These are phyloP conservation scores for Trogon melanurus DNA, from an alignment of 2,113 vertebrate species.

Conservation along the genomic window DNA sequence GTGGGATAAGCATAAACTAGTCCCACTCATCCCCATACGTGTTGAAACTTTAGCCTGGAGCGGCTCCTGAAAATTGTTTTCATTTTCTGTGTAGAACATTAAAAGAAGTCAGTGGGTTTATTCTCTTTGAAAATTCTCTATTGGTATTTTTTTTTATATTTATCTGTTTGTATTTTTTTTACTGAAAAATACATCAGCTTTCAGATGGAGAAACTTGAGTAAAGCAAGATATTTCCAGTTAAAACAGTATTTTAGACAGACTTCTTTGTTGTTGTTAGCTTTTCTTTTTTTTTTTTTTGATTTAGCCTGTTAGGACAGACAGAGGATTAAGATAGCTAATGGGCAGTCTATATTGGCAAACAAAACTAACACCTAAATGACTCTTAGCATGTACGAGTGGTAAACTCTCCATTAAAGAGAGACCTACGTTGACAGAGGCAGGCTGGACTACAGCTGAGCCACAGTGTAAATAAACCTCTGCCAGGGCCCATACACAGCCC, in stretches of 20 bases:
- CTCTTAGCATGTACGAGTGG: not conserved
- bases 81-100: not conserved
- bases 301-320: not conserved
- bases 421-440: not conserved
- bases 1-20: not conserved
- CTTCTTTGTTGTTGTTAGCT: too few species aligned
- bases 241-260: not conserved
- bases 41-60: not conserved
- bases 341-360: constrained; percentile 6
- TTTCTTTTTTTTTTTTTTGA: not conserved
- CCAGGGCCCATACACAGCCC: not conserved
- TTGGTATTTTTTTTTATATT: not conserved
- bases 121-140: not conserved
- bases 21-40: not conserved
- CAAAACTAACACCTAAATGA: not conserved
- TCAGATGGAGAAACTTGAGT: not conserved
- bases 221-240: not conserved
- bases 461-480: constrained; percentile 41
- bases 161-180: not conserved
- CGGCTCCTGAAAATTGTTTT: not conserved
- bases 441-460: constrained; percentile 9
- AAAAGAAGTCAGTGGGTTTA: not conserved
- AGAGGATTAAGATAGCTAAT: constrained; percentile 28
- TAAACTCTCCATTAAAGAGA: constrained; percentile 13
- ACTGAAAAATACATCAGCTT: not conserved